Evolutionary conservation across 1,140 invertebrate genomes (phyloP), one percentile per base, ranked within the genome.

Genomic region (Capitella teleta): DNA sequence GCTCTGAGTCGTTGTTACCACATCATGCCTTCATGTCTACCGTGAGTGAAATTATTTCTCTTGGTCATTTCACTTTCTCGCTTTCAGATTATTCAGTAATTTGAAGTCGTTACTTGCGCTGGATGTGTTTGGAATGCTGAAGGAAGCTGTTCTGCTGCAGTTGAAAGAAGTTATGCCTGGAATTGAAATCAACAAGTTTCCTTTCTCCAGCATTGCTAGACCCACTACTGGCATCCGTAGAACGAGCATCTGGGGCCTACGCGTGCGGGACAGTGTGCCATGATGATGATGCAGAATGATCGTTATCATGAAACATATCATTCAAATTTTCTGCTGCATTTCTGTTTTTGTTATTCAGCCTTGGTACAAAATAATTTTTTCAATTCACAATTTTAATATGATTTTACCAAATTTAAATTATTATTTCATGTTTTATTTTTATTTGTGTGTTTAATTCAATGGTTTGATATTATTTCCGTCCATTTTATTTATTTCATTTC

Each of bases 171-270:
- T 69, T 55, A 74, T 74, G 67, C 76, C 45, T 56, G 58, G 67
- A 37, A 75, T 82, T 18, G 73, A 79, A 60, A 75, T 85, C 24
- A 85, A 85, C 61, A 79, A 80, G 60, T 80, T 77, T 57, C 75
- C 77, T 48, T 85, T 83, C 70, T 87, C 86, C 57, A 84, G 82
- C 1, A 80, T 93, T 21, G 86, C 88, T 1, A 72, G 89, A 28
- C 89, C 89, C 0, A 92, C 88, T 0, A 86, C 90, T 10, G 87
- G 87, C 1, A 79, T 82, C 12, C 72, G 82, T 56, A 75, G 87
- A 58, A 89, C 87, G 0, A 89, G 86, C 24, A 84, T 94, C 61
- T 94, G 88, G 88, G 84, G 84, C 2, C 69, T 87, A 5, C 72
- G 84, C 54, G 87, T 88, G 30, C 76, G 86, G 64, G 87, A 91